A percentile compares a stretch with the other conserved stretches of the same genome.
These are phyloP conservation scores for Phylloscopus trochilus DNA, from an alignment of 2,113 vertebrate species.

Conservation along the genomic window DNA sequence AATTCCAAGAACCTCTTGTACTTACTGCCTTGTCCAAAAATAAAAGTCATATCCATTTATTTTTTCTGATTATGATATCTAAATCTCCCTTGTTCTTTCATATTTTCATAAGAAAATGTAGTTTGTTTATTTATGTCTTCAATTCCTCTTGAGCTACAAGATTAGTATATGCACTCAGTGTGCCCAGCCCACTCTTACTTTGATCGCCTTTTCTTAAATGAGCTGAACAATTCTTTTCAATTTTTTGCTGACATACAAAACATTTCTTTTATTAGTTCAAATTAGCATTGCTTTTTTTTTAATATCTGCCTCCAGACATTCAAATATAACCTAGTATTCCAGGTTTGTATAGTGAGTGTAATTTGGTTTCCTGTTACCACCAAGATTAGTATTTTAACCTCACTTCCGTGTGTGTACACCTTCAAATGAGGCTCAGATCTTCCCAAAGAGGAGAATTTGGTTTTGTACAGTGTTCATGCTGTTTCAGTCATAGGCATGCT, in stretches of 20 bases:
- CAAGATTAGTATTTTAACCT: background rate
- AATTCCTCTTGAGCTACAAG: background rate
- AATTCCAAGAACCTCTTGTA: background rate
- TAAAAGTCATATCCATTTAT: background rate
- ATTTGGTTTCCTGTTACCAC: background rate
- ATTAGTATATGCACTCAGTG: background rate
- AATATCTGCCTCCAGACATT: background rate
- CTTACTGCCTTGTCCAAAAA: background rate
- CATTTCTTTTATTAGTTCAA: background rate
- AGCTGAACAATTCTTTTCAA: background rate
- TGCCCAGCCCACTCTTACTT: background rate
- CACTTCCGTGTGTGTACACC: background rate
- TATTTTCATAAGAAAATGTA: background rate
- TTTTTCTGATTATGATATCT: background rate
- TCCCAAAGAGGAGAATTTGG: fast-evolving
- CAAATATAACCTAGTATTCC: background rate
- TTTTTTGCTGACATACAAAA: background rate
- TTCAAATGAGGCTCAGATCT: background rate
- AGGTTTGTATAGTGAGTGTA: background rate
- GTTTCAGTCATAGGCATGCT: background rate
- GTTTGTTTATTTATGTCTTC: background rate
- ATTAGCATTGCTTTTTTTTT: background rate
- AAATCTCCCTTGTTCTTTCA: background rate
- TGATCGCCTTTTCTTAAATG: background rate
- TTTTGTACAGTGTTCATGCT: background rate